phyloP scores from a whole-genome alignment of 2,888 invertebrate genomes.

The Cremastobaeus sp. region DNA sequence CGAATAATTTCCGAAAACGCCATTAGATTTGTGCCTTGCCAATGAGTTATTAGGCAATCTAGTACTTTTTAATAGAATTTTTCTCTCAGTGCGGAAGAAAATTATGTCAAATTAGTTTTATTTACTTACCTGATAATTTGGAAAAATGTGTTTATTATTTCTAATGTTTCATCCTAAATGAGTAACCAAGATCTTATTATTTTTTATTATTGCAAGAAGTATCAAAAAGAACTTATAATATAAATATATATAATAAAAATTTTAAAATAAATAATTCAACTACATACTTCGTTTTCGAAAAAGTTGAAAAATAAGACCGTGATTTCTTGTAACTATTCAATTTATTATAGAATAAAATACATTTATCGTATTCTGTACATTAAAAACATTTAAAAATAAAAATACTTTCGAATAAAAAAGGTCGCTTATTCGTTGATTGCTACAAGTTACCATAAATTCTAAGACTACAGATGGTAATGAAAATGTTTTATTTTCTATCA shows the following conservation, averaged over 20 bases:
- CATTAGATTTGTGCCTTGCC: too few relatives aligned
- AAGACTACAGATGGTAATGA: conserved; percentile 52
- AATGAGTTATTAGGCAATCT: too few relatives aligned
- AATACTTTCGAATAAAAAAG: conserved; percentile 59
- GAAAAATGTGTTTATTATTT: too few relatives aligned
- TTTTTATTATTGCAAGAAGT: too few relatives aligned
- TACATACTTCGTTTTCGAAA: conserved; percentile 48
- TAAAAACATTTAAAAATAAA: conserved; percentile 59
- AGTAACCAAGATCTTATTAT: too few relatives aligned
- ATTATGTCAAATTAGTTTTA: too few relatives aligned
- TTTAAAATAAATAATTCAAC: too few relatives aligned
- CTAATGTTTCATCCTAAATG: too few relatives aligned
- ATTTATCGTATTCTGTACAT: conserved; percentile 57
- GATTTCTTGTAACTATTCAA: conserved; percentile 54
- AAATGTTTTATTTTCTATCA: conserved; percentile 55
- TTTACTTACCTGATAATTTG: too few relatives aligned
- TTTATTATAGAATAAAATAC: conserved; percentile 59
- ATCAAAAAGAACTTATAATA: background rate
- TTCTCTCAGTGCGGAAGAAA: too few relatives aligned
- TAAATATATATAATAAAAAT: background rate
- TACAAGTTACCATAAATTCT: conserved; percentile 51
- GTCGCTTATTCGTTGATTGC: conserved; percentile 58
- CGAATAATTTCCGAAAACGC: too few relatives aligned
- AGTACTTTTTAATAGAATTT: too few relatives aligned
- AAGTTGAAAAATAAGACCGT: conserved; percentile 20